Evolutionary conservation across 2,113 vertebrate genomes (phyloP).

Genomic region (Crotalus viridis): DNA sequence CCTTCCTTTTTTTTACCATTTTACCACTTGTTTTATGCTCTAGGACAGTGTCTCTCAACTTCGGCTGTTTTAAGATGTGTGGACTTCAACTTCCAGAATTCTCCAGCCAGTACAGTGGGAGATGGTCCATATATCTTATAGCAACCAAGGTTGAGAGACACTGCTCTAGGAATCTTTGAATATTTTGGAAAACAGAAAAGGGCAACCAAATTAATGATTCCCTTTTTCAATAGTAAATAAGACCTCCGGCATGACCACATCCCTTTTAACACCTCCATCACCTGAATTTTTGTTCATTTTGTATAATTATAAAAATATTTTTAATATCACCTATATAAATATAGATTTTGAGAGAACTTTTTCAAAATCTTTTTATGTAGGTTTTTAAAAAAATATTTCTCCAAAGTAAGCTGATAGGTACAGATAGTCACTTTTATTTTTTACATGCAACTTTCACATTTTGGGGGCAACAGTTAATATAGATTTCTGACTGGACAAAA

Average conservation of each 20-base stretch:
- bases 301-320: background rate
- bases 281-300: background rate
- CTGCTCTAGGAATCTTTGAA: background rate
- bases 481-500: background rate
- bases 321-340: background rate
- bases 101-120: too few relatives aligned
- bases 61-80: too few relatives aligned
- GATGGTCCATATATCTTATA: too few relatives aligned
- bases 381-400: background rate
- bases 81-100: too few relatives aligned
- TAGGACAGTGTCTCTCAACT: too few relatives aligned
- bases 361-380: background rate
- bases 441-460: background rate
- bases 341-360: background rate
- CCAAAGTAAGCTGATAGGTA: background rate
- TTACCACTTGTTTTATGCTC: background rate
- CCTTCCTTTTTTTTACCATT: too few relatives aligned
- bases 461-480: background rate
- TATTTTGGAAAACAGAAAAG: background rate
- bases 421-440: background rate
- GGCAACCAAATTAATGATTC: background rate
- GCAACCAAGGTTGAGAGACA: too few relatives aligned
- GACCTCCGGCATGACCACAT: background rate
- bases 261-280: background rate
- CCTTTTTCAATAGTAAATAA: background rate